Evolutionary conservation across 2,888 invertebrate genomes (phyloP).

Genomic region (Dione vanillae): DNA sequence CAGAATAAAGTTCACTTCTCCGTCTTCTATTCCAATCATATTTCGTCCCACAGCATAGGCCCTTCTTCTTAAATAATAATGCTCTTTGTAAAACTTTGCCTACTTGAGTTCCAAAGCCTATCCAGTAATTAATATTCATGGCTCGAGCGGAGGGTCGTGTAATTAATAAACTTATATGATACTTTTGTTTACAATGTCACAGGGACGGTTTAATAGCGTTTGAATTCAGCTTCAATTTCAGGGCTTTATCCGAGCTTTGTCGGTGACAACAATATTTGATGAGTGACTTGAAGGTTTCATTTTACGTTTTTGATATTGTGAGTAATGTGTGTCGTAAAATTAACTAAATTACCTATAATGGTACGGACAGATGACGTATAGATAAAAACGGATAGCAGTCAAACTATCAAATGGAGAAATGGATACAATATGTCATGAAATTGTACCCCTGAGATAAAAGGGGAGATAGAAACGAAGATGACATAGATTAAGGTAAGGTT

Average conservation of each 20-base stretch:
- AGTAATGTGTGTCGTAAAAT: constrained; percentile 10
- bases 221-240: constrained; percentile 23
- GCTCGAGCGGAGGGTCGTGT: constrained; percentile 80
- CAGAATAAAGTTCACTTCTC: constrained; percentile 53
- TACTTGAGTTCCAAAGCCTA: constrained; percentile 83
- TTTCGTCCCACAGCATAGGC: constrained; percentile 76
- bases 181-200: constrained; percentile 84
- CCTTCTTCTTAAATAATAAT: constrained; percentile 84
- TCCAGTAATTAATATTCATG: constrained; percentile 84
- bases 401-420: constrained; percentile 26
- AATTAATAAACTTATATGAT: constrained; percentile 85
- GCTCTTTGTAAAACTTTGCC: constrained; percentile 85
- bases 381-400: constrained; percentile 25
- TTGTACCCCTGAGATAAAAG: constrained; percentile 28
- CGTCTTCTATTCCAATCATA: constrained; percentile 56
- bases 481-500: constrained; percentile 26
- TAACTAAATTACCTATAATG: constrained; percentile 15
- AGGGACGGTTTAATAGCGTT: constrained; percentile 45
- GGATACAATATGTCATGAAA: constrained; percentile 29
- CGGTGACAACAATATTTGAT: neutral
- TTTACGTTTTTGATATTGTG: constrained; percentile 9
- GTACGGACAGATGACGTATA: constrained; percentile 18
- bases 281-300: constrained; percentile 7
- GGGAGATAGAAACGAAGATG: constrained; percentile 29
- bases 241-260: constrained; percentile 11